Conservation (phyloP, 2,888 invertebrate genomes). For the Abscondita cerata region DNA sequence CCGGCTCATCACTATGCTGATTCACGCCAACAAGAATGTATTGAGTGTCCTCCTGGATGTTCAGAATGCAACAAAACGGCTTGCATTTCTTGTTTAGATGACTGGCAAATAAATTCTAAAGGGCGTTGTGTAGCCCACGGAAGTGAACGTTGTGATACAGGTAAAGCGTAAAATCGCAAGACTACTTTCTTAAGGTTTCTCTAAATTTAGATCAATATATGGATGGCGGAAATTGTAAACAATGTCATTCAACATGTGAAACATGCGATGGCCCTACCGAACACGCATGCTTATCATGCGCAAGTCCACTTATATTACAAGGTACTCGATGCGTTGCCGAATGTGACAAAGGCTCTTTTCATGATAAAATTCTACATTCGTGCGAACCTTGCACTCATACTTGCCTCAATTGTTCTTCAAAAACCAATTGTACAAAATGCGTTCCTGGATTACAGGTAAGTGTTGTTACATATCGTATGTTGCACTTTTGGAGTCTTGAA, state of each 20-base stretch:
- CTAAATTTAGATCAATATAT: conserved; percentile 77
- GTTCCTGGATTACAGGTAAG: conserved; percentile 70
- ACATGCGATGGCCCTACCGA: conserved; percentile 83
- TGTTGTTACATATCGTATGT: no score
- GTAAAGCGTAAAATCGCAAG: conserved; percentile 51
- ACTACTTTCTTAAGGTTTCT: conserved; percentile 49
- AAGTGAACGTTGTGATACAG: conserved; percentile 72
- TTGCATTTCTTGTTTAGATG: conserved; percentile 76
- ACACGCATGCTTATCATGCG: conserved; percentile 76
- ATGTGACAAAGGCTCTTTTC: conserved; percentile 76
- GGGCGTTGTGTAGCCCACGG: conserved; percentile 76
- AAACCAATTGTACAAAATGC: conserved; percentile 82
- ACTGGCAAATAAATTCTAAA: conserved; percentile 80
- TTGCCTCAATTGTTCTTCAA: conserved; percentile 78
- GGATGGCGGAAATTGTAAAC: conserved; percentile 73
- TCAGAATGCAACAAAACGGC: conserved; percentile 74
- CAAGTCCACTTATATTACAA: conserved; percentile 75
- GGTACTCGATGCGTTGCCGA: conserved; percentile 76
- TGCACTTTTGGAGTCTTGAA: neutral
- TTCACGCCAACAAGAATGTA: conserved; percentile 79
- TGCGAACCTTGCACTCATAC: conserved; percentile 84
- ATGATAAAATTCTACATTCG: conserved; percentile 67
- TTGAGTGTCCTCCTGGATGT: conserved; percentile 81
- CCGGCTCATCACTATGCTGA: conserved; percentile 79
- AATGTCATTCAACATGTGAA: conserved; percentile 81